Evolutionary conservation across 2,113 vertebrate genomes (phyloP).

Genomic region (Syngnathus floridae): DNA sequence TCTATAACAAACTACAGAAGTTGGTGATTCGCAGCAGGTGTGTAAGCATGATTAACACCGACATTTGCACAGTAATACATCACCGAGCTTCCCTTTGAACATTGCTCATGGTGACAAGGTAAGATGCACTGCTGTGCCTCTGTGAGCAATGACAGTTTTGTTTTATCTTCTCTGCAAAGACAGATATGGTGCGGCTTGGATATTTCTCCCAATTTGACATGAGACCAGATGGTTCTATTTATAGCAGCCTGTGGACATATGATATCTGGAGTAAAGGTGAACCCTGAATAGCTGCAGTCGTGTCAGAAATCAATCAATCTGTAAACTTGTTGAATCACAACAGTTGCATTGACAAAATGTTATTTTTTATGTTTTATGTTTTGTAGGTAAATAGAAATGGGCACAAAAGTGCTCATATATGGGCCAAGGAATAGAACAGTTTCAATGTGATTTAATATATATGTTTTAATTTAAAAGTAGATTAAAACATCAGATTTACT

Average conservation of each 20-base stretch:
- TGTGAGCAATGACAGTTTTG: neutral
- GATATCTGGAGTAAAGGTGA: slow-evolving; percentile 38
- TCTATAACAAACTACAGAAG: slow-evolving; percentile 9
- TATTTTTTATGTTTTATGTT: neutral
- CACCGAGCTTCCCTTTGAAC: slow-evolving; percentile 3
- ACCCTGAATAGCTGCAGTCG: slow-evolving; percentile 2
- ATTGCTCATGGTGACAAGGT: neutral
- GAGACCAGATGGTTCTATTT: slow-evolving; percentile 33
- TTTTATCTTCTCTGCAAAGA: slow-evolving; percentile 10
- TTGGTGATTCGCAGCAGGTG: neutral
- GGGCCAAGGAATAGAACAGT: no score
- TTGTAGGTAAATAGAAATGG: neutral
- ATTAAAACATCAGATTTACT: neutral
- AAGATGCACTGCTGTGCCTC: neutral
- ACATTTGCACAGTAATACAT: slow-evolving; percentile 9
- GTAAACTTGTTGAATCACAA: neutral
- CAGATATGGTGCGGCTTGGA: slow-evolving; percentile 4
- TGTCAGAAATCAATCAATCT: slow-evolving; percentile 1
- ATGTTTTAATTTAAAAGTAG: neutral
- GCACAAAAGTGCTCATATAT: neutral
- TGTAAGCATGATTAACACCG: neutral
- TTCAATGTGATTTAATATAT: neutral
- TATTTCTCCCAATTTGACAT: slow-evolving; percentile 10
- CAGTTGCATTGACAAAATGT: neutral
- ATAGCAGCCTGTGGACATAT: slow-evolving; percentile 25